Percentiles rank a stretch among this genome's conserved stretches.
phyloP scores from a whole-genome alignment of 2,888 invertebrate species.

The Hirtodrosophila alboralis region DNA sequence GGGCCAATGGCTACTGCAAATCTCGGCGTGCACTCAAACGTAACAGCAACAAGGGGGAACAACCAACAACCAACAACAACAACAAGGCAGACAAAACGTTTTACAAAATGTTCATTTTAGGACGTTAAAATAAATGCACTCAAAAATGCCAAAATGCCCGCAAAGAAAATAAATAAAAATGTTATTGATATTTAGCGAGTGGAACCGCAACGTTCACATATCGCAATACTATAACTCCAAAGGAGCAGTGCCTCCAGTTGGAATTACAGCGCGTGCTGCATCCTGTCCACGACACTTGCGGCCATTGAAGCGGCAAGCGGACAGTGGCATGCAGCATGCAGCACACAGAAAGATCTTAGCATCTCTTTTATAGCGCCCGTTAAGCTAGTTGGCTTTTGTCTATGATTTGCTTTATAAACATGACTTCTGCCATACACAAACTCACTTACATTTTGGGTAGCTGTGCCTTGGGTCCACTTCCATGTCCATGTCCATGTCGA shows the following conservation, averaged over 20 bases:
- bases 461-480: background rate
- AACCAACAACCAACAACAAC: conserved; percentile 14
- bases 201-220: conserved; percentile 17
- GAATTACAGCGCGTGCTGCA: conserved; percentile 61
- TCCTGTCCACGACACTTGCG: conserved; percentile 68
- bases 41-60: conserved; percentile 47
- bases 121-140: conserved; percentile 78
- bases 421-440: conserved; percentile 28
- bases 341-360: conserved; percentile 26
- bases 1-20: conserved; percentile 59
- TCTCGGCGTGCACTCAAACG: conserved; percentile 73
- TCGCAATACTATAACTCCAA: conserved; percentile 1
- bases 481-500: conserved; percentile 9
- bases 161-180: conserved; percentile 79
- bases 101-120: conserved; percentile 73
- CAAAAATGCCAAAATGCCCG: conserved; percentile 78
- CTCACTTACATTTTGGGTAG: conserved; percentile 24
- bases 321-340: conserved; percentile 5
- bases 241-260: conserved; percentile 3
- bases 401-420: conserved; percentile 73
- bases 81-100: conserved; percentile 62
- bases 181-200: conserved; percentile 78
- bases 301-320: conserved; percentile 56
- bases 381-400: conserved; percentile 61
- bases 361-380: conserved; percentile 65